Percentiles rank a stretch among this genome's conserved stretches.
Conservation (phyloP, 2,797 vertebrate genomes). For the Enteromius afrohamiltoni region DNA sequence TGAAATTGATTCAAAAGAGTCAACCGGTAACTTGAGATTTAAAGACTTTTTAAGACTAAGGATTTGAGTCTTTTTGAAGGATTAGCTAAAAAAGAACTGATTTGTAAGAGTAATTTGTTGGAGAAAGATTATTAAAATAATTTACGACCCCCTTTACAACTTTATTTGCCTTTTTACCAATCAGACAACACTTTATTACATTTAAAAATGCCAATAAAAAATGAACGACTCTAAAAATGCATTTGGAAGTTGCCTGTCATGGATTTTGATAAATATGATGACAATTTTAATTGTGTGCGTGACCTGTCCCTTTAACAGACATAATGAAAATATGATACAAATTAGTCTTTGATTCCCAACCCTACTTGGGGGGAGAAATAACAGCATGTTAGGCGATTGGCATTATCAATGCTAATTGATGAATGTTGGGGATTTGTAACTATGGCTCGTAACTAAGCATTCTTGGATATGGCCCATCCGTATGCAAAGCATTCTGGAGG, state of each 20-base stretch:
- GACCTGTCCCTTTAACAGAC: background rate
- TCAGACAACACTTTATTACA: background rate
- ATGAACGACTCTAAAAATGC: background rate
- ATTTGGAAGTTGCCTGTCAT: background rate
- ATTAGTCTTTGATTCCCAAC: background rate
- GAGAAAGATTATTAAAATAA: background rate
- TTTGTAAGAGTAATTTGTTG: background rate
- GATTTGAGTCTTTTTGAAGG: background rate
- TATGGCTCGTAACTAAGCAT: conserved; percentile 40
- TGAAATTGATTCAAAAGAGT: background rate
- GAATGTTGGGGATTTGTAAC: conserved; percentile 39
- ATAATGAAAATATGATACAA: background rate
- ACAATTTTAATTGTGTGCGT: background rate
- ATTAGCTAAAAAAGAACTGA: background rate
- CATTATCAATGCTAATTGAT: conserved; percentile 53
- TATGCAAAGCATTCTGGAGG: conserved; percentile 58
- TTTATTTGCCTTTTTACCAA: background rate
- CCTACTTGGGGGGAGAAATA: background rate
- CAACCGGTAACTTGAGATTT: background rate
- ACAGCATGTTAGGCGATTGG: conserved; percentile 39
- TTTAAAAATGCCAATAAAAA: background rate
- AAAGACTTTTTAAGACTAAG: too few relatives aligned
- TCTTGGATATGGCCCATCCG: conserved; percentile 53
- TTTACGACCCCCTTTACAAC: background rate
- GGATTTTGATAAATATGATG: background rate